Evolutionary conservation across 2,888 invertebrate species (phyloP), one percentile per base, ranked within the genome.

Genomic region (Leptinotarsa tumamoca): DNA sequence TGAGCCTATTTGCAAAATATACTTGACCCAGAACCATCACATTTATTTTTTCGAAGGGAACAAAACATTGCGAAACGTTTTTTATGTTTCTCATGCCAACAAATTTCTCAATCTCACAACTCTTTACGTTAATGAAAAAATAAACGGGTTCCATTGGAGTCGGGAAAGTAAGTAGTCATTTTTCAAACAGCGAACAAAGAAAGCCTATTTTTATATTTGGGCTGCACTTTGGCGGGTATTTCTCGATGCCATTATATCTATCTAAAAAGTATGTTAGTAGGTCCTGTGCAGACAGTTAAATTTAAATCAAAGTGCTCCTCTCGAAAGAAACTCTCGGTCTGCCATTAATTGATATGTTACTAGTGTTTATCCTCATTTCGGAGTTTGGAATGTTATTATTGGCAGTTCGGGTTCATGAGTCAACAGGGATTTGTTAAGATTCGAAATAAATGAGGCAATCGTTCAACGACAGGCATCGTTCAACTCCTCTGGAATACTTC

Each of bases 251-350:
- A 63, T 58, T 73, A 71, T 70, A 66, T 70, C 68, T 72, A 54
- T 33, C 43, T 61, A 77, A 74, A 79, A 80, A 78, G 73, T 79
- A 74, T 80, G 80, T 80, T 78, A 80, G 78, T 80, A 75, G 80
- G 78, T 80, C 78, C 78, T 73, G 79, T 76, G 74, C 73, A 74
- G 67, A 58, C 63, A 63, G 63, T 63, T 63, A 63, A 63, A 63
- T 33, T 63, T 63, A 63, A 68, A 68, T 71, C 18, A 33, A 66
- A 66, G 27, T 66, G 50, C 13, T 15, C 49, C 58, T 70, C 50
- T 58, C 23, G 43, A 61, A 33, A 69, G 63, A 63, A 33, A 33
- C 63, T 63, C 18, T 63, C 43, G 33, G 63, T 63, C 43, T 63
- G 63, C 63, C 43, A 33, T 18, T 63, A 63, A 63, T 63, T 63